Percentiles rank a stretch among this genome's conserved stretches.
These are phyloP conservation scores for Bostrychus sinensis DNA, from an alignment of 2,113 vertebrate genomes.

Conservation along the genomic window DNA sequence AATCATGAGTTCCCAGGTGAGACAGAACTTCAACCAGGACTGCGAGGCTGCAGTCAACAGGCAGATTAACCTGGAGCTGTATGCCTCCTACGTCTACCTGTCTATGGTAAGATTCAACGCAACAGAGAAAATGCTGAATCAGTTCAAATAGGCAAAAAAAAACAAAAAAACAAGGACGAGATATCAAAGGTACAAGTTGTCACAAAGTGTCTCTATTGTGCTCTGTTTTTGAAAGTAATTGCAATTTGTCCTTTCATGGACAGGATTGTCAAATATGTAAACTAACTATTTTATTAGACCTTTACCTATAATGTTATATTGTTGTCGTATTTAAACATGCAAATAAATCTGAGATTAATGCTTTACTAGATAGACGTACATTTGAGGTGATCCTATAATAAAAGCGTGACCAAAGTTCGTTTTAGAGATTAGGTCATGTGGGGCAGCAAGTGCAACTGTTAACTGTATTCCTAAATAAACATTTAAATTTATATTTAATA, in stretches of 20 bases:
- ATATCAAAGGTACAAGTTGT: not conserved
- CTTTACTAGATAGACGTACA: not conserved
- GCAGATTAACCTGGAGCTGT: constrained; percentile 88
- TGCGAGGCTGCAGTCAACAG: constrained; percentile 84
- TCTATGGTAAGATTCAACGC: constrained; percentile 81
- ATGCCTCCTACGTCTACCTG: constrained; percentile 85
- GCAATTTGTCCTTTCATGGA: not conserved
- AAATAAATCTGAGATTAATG: not conserved
- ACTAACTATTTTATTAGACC: not conserved
- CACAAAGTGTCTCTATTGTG: not conserved
- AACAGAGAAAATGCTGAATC: not conserved
- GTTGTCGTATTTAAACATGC: not conserved
- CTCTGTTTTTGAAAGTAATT: not conserved
- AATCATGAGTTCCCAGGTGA: constrained; percentile 79
- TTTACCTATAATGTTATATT: not conserved
- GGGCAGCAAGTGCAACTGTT: too few relatives aligned
- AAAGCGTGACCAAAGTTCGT: constrained; percentile 36
- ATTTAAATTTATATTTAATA: not conserved
- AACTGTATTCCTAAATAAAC: too few relatives aligned
- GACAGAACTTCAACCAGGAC: constrained; percentile 87
- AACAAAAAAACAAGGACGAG: not conserved
- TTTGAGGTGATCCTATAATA: not conserved
- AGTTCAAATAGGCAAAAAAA: not conserved
- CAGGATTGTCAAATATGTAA: not conserved
- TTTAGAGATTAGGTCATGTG: constrained; percentile 15